Conservation (phyloP, 2,797 vertebrate genomes). For the Sarcophilus harrisii region DNA sequence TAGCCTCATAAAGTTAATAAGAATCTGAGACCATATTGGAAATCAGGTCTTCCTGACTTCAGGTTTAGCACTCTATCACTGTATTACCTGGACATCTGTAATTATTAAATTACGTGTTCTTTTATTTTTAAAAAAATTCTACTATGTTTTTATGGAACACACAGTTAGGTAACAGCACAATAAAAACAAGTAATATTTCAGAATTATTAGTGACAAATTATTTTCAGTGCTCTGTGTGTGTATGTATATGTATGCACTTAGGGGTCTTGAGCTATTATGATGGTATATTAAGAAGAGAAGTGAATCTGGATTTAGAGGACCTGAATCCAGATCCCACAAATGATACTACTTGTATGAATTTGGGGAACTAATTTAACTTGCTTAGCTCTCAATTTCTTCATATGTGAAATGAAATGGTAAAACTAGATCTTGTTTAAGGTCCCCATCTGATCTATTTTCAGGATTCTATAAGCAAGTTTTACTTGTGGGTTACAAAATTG, state of each 20-base stretch:
- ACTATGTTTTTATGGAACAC: neutral
- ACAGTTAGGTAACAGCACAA: neutral
- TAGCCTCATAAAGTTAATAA: neutral
- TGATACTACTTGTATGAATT: neutral
- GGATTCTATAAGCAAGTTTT: slow-evolving; percentile 32
- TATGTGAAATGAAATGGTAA: neutral
- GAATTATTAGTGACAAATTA: neutral
- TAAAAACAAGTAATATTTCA: neutral
- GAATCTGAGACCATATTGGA: neutral
- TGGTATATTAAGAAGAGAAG: neutral
- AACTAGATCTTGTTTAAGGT: neutral
- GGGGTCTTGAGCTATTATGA: neutral
- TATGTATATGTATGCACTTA: neutral
- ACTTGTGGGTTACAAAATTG: slow-evolving; percentile 20
- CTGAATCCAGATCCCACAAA: neutral
- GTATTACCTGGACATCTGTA: neutral
- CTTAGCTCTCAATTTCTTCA: neutral
- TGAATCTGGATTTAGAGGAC: neutral
- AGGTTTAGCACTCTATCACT: neutral
- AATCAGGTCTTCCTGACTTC: neutral
- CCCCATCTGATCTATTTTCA: neutral
- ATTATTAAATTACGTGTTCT: neutral
- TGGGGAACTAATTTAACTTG: neutral
- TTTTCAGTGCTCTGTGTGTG: neutral
- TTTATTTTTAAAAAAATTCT: neutral